These are phyloP conservation scores for Echinometra lucunter DNA, from an alignment of 53 echinoderm and acorn worm genomes.

Conservation along the genomic window DNA sequence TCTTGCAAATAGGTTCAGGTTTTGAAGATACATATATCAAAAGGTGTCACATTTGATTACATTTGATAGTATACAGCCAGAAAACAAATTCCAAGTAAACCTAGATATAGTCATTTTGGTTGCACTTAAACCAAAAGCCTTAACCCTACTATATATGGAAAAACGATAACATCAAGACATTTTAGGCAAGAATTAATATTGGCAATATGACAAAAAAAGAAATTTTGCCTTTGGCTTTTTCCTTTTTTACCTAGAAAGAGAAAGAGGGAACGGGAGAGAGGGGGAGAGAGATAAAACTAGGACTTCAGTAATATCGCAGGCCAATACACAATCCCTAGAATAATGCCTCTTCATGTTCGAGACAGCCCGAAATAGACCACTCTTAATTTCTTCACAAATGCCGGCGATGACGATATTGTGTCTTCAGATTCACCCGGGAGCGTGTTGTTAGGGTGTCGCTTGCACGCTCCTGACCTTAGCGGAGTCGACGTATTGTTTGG, in stretches of 20 bases:
- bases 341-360: constrained; percentile 34
- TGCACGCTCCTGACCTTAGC: constrained; percentile 44
- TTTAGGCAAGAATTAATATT: too few species aligned
- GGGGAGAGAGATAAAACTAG: not conserved
- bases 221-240: not conserved
- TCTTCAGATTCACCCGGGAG: not conserved
- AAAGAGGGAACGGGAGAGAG: not conserved
- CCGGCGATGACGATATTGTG: constrained; percentile 55
- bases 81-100: not conserved
- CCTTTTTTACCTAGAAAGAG: not conserved
- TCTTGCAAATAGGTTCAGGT: not conserved
- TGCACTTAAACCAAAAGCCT: not conserved
- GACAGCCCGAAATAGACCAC: constrained; percentile 53
- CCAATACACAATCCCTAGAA: constrained; percentile 11
- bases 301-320: not conserved
- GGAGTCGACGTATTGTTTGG: constrained; percentile 40
- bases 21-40: not conserved
- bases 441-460: constrained; percentile 51
- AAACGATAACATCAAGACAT: not conserved
- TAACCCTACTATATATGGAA: not conserved
- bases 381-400: constrained; percentile 58
- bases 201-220: not conserved
- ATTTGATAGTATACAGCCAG: not conserved
- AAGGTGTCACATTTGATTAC: not conserved
- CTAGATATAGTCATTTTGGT: not conserved